A percentile compares a stretch with the other conserved stretches of the same genome.
Conservation (phyloP, 2,113 vertebrate species). For the Tretioscincus oriximinensis region DNA sequence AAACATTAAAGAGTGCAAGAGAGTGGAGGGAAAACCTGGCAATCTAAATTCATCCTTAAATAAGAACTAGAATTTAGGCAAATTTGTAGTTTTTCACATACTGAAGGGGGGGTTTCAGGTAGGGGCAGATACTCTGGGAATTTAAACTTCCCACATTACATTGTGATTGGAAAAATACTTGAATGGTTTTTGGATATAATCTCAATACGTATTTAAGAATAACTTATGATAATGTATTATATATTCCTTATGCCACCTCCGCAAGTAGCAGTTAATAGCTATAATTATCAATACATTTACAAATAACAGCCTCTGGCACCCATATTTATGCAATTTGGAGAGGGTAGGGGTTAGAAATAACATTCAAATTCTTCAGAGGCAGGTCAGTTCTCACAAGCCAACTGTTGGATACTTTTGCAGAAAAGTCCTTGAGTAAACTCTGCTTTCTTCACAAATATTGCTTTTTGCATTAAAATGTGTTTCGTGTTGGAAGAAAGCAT, state of each 20-base stretch:
- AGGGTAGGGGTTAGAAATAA: not conserved
- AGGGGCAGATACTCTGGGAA: conserved; percentile 26
- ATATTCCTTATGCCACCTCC: not conserved
- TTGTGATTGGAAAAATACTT: conserved; percentile 27
- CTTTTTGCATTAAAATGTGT: too few relatives aligned
- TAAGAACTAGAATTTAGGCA: conserved; percentile 25
- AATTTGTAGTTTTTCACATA: conserved; percentile 32
- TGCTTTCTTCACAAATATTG: too few relatives aligned
- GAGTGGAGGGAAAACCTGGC: conserved; percentile 36
- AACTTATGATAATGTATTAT: not conserved
- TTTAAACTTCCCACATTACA: conserved; percentile 37
- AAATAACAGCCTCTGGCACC: not conserved
- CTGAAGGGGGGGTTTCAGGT: conserved; percentile 16
- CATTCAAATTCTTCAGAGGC: not conserved
- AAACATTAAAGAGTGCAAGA: conserved; percentile 46
- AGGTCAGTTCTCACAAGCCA: not conserved
- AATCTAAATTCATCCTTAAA: conserved; percentile 43
- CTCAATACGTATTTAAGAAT: not conserved
- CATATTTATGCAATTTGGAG: not conserved
- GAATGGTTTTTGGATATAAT: not conserved
- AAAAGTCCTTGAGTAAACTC: too few relatives aligned
- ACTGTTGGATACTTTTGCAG: not conserved
- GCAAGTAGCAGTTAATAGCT: not conserved
- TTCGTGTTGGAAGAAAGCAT: too few relatives aligned
- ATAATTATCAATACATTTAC: not conserved